phyloP scores from a whole-genome alignment of 2,113 vertebrate species.

The Alosa alosa region DNA sequence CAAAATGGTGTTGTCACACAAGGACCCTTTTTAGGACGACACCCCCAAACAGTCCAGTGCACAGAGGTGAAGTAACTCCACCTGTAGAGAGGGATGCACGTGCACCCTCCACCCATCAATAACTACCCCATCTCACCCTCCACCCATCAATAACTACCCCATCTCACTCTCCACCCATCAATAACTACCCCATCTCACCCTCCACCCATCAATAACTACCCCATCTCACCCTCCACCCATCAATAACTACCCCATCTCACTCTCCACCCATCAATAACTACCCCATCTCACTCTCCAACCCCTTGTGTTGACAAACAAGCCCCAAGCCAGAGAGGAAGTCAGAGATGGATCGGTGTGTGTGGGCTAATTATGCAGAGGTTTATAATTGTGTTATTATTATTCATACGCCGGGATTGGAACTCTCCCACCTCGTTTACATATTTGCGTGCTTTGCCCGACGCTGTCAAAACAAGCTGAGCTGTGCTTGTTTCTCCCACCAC shows the following conservation, averaged over 20 bases:
- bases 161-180: not conserved
- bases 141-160: too few species aligned
- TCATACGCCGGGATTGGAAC: not conserved
- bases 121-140: too few species aligned
- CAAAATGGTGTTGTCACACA: too few species aligned
- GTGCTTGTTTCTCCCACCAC: not conserved
- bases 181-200: not conserved
- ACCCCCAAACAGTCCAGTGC: too few species aligned
- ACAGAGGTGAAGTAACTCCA: not conserved
- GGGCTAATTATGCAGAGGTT: not conserved
- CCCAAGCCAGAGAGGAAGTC: not conserved
- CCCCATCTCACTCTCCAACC: not conserved
- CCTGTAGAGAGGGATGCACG: not conserved
- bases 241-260: too few species aligned
- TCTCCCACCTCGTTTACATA: not conserved
- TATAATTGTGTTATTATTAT: not conserved
- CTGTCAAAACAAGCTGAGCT: slow-evolving; percentile 18
- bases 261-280: not conserved
- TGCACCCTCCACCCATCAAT: too few species aligned
- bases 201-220: too few species aligned
- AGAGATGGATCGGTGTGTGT: not conserved
- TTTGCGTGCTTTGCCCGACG: not conserved
- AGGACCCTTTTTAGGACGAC: too few species aligned
- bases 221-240: too few species aligned
- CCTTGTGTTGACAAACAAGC: not conserved